A percentile compares a stretch with the other conserved stretches of the same genome.
phyloP scores from a whole-genome alignment of 2,888 invertebrate genomes.

The Icerya purchasi region DNA sequence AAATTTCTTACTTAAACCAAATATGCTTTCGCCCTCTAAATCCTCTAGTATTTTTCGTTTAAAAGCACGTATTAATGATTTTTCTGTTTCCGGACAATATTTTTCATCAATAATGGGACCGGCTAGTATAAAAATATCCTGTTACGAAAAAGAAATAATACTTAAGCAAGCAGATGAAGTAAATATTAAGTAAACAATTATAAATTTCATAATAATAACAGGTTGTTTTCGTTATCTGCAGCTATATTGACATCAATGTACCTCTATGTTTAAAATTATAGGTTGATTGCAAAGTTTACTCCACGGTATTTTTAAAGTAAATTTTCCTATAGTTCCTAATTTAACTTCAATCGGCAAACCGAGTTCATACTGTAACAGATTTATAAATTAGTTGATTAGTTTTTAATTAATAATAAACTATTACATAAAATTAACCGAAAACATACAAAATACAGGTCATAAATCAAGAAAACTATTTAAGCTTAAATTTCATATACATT shows the following conservation, averaged over 20 bases:
- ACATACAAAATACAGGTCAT: no score
- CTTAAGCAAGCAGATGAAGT: no score
- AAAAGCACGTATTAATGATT: conserved; percentile 44
- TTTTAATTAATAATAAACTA: conserved; percentile 1
- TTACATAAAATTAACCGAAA: not conserved
- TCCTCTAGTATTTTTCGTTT: conserved; percentile 34
- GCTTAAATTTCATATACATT: no score
- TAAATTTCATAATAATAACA: no score
- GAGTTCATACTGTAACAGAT: conserved; percentile 45
- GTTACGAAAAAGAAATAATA: conserved; percentile 15
- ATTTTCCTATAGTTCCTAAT: conserved; percentile 54
- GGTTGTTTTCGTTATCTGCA: no score
- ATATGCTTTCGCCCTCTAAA: conserved; percentile 5
- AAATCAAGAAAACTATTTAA: no score
- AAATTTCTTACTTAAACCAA: not conserved
- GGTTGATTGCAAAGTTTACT: conserved; percentile 49
- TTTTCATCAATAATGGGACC: conserved; percentile 45
- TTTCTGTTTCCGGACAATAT: conserved; percentile 52
- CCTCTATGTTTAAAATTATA: conserved; percentile 46
- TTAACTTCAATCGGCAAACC: conserved; percentile 62
- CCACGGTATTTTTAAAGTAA: conserved; percentile 58
- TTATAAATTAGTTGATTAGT: not conserved
- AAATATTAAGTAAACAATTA: no score
- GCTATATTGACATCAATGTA: no score
- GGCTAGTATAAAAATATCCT: conserved; percentile 50